Evolutionary conservation across 2,888 invertebrate species (phyloP), one percentile per base, ranked within the genome.

Genomic region (Abrostola triplasia): DNA sequence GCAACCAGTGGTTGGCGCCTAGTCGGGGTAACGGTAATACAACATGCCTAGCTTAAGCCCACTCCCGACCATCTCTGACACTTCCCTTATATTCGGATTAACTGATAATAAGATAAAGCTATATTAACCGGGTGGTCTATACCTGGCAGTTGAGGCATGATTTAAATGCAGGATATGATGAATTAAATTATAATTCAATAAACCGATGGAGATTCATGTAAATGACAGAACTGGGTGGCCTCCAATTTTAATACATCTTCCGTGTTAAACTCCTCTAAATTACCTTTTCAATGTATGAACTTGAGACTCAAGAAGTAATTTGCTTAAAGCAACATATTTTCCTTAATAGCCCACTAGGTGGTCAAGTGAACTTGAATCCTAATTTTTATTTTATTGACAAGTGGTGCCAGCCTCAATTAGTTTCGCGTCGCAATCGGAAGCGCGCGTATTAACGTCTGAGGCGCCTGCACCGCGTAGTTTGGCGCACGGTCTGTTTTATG

Each of bases 21-120:
- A 80, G 81, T 82, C 76, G 88, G 79, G 86, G 84, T 93, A 94
- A 93, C 93, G 94, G 94, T 93, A 94, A 92, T 90, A 91, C 93
- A 85, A 93, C 90, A 85, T 91, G 88, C 90, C 90, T 89, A 86
- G 87, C 86, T 86, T 86, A 86, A 86, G 87, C 87, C 85, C 79
- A 86, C 84, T 85, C 82, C 84, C 83, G 85, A 83, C 84, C 76
- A 71, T 79, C 74, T 82, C 83, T 83, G 85, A 86, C 84, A 85
- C 79, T 77, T 83, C 76, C 79, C 78, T 79, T 80, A 59, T 68
- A 74, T 73, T 76, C 64, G 71, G 71, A 80, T 79, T 77, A 76
- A 70, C 70, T 70, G 76, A 77, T 78, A 80, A 59, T 68, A 63
- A 58, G 60, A 79, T 76, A 59, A 53, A 62, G 44, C 58, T 61